phyloP scores from a whole-genome alignment of 1,140 invertebrate species.

The Megalonaias nervosa region DNA sequence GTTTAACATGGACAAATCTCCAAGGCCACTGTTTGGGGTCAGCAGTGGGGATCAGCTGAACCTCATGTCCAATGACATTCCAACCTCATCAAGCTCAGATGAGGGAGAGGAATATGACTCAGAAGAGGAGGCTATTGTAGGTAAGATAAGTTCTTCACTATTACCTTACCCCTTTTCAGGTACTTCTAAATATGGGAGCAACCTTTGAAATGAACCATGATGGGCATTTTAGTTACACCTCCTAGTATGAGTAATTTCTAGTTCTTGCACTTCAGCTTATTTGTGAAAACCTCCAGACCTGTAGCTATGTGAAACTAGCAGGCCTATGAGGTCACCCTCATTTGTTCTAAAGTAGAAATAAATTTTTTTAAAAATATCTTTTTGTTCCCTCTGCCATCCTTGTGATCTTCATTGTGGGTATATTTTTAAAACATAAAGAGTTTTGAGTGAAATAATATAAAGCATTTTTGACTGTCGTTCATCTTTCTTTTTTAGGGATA shows the following conservation, averaged over 20 bases:
- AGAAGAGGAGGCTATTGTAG: slow-evolving; percentile 37
- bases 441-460: no score
- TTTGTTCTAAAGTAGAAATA: not conserved
- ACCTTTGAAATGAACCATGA: not conserved
- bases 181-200: not conserved
- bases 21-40: not conserved
- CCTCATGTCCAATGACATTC: slow-evolving; percentile 56
- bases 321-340: not conserved
- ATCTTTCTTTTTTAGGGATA: no score
- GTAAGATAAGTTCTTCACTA: slow-evolving; percentile 9
- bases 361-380: no score
- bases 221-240: not conserved
- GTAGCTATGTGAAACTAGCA: not conserved
- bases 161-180: not conserved
- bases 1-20: slow-evolving; percentile 19
- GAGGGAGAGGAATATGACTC: slow-evolving; percentile 32
- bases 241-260: not conserved
- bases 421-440: no score
- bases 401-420: no score
- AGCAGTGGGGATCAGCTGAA: slow-evolving; percentile 38
- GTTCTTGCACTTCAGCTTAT: not conserved
- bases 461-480: no score
- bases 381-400: no score
- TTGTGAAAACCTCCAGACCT: not conserved
- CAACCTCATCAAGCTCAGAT: slow-evolving; percentile 37